Conservation (phyloP, 2,888 invertebrate species). For the Parnassius smintheus region DNA sequence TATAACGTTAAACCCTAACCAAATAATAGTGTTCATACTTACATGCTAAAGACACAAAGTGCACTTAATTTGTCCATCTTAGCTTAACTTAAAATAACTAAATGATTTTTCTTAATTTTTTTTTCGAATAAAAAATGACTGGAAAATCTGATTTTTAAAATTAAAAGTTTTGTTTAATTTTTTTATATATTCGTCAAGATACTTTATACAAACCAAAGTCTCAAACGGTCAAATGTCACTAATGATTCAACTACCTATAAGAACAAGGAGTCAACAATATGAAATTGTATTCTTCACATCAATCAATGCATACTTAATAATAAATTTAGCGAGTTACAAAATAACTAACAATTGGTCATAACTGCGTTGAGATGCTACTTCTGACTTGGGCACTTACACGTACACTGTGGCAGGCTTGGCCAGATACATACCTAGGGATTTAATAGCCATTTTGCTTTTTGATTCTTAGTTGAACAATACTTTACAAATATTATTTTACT, state of each 20-base stretch:
- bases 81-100: slow-evolving; percentile 10
- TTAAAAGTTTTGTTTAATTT: too few relatives aligned
- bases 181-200: too few relatives aligned
- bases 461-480: too few relatives aligned
- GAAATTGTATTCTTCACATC: slow-evolving; percentile 1
- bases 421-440: not conserved
- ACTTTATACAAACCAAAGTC: too few relatives aligned
- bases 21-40: slow-evolving; percentile 2
- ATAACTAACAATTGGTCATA: slow-evolving; percentile 24
- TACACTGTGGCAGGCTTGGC: not conserved
- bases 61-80: slow-evolving; percentile 17
- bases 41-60: slow-evolving; percentile 11
- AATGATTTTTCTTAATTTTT: too few relatives aligned
- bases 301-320: not conserved
- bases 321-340: slow-evolving; percentile 17
- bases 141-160: too few relatives aligned
- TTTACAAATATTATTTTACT: too few relatives aligned
- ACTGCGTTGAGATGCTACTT: slow-evolving; percentile 2
- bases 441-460: too few relatives aligned
- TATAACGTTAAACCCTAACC: slow-evolving; percentile 11
- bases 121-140: too few relatives aligned
- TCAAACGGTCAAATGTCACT: slow-evolving; percentile 8
- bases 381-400: not conserved
- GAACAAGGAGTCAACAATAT: slow-evolving; percentile 2
- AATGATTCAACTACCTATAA: slow-evolving; percentile 1